Conservation (phyloP, 2,888 invertebrate genomes). For the Vanessa cardui region DNA sequence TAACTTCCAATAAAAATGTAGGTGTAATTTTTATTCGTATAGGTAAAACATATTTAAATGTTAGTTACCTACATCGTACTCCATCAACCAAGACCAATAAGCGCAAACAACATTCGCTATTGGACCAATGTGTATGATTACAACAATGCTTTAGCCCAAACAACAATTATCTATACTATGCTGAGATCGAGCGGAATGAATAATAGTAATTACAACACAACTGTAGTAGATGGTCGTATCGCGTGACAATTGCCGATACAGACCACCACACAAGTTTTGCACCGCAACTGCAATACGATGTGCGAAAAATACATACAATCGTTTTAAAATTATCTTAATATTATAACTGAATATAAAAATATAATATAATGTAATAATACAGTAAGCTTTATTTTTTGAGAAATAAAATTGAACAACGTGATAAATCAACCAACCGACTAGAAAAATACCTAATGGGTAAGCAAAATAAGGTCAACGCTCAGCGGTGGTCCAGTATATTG, state of each 20-base stretch:
- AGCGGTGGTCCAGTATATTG: no score
- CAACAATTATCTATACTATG: slow-evolving; percentile 18
- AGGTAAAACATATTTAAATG: background rate
- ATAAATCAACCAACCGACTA: no score
- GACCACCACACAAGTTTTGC: slow-evolving; percentile 26
- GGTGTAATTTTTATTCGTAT: background rate
- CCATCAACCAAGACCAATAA: background rate
- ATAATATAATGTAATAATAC: no score
- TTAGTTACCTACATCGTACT: background rate
- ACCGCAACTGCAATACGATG: background rate
- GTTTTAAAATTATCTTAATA: no score
- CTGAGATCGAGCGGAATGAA: slow-evolving; percentile 30
- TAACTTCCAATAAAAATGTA: no score
- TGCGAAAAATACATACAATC: no score
- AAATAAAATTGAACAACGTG: no score
- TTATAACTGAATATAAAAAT: no score
- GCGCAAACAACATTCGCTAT: background rate
- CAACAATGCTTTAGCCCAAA: slow-evolving; percentile 13
- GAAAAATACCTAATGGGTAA: no score
- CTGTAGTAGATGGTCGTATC: slow-evolving; percentile 55
- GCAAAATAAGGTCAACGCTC: no score
- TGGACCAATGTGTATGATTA: slow-evolving; percentile 14
- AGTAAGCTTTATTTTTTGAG: no score
- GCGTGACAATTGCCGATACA: slow-evolving; percentile 51
- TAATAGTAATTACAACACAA: slow-evolving; percentile 51